Percentiles rank a stretch among this genome's conserved stretches.
Evolutionary conservation across 1,140 invertebrate species (phyloP).

Genomic region (Cotesia typhae): DNA sequence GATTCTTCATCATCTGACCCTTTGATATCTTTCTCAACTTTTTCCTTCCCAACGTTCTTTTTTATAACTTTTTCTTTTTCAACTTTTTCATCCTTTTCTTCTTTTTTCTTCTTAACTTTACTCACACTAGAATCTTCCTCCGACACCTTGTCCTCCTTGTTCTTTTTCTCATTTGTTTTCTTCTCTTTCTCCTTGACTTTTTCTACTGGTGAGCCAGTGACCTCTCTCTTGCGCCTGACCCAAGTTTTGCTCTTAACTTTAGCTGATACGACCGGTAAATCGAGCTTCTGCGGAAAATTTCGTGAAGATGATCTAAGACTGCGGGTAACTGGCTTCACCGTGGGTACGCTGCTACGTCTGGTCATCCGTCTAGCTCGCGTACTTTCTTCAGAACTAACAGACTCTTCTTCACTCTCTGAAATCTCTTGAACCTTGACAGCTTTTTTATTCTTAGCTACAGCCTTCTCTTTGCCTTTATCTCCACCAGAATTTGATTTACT

Average conservation of each 20-base stretch:
- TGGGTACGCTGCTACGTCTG: constrained; percentile 45
- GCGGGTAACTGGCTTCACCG: constrained; percentile 44
- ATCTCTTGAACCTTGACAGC: constrained; percentile 52
- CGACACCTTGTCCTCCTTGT: constrained; percentile 40
- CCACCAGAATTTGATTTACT: constrained; percentile 32
- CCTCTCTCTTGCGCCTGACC: constrained; percentile 45
- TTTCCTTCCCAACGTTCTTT: constrained; percentile 30
- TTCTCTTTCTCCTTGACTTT: constrained; percentile 17
- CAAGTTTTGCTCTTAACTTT: constrained; percentile 25
- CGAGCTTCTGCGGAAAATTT: constrained; percentile 37
- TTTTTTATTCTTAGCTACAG: constrained; percentile 52
- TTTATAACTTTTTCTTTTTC: constrained; percentile 28
- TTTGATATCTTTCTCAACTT: constrained; percentile 42
- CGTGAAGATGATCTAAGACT: constrained; percentile 51
- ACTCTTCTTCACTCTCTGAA: constrained; percentile 59
- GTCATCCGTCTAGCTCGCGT: constrained; percentile 47
- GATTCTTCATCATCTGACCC: constrained; percentile 66
- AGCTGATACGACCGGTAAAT: neutral
- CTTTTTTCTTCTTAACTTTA: constrained; percentile 56
- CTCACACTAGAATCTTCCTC: constrained; percentile 58
- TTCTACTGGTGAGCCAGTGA: constrained; percentile 22
- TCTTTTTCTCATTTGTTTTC: constrained; percentile 45
- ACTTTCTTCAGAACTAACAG: constrained; percentile 50
- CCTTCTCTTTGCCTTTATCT: constrained; percentile 40
- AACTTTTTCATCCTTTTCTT: constrained; percentile 38